These are phyloP conservation scores for Oligia fasciuncula DNA, from an alignment of 2,888 invertebrate species.

Conservation along the genomic window DNA sequence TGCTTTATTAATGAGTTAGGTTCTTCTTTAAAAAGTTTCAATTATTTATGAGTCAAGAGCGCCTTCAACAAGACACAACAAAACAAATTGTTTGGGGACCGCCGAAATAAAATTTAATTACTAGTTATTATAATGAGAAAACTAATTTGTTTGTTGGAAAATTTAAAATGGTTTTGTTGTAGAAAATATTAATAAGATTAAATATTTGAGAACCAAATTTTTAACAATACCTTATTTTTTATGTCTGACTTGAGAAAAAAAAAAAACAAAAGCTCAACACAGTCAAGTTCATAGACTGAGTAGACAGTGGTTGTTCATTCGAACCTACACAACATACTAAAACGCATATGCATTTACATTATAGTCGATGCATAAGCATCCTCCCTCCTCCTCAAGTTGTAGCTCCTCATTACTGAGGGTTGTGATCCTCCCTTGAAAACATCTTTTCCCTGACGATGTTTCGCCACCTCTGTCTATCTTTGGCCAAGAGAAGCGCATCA, in stretches of 20 bases:
- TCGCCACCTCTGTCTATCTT: too few species aligned
- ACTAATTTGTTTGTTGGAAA: slow-evolving; percentile 26
- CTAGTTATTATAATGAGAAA: slow-evolving; percentile 26
- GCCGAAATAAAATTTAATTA: slow-evolving; percentile 33
- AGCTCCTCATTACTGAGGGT: too few species aligned
- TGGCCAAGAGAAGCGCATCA: too few species aligned
- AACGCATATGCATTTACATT: not conserved
- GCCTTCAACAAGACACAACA: not conserved
- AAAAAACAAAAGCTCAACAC: not conserved
- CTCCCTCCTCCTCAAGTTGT: too few species aligned
- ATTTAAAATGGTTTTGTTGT: slow-evolving; percentile 21
- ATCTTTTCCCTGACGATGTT: too few species aligned
- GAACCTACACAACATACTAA: not conserved
- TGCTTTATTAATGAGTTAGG: not conserved
- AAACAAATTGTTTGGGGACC: slow-evolving; percentile 9
- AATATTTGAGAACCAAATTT: slow-evolving; percentile 1
- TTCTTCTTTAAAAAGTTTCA: not conserved
- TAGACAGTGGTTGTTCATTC: not conserved
- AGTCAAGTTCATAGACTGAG: not conserved
- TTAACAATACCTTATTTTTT: not conserved
- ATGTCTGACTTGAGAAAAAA: slow-evolving; percentile 3
- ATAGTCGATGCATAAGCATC: too few species aligned
- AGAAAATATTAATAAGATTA: slow-evolving; percentile 13
- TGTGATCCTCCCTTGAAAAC: too few species aligned
- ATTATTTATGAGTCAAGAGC: not conserved